phyloP scores from a whole-genome alignment of 2,888 invertebrate species.

The Drosophila pseudotalamancana region DNA sequence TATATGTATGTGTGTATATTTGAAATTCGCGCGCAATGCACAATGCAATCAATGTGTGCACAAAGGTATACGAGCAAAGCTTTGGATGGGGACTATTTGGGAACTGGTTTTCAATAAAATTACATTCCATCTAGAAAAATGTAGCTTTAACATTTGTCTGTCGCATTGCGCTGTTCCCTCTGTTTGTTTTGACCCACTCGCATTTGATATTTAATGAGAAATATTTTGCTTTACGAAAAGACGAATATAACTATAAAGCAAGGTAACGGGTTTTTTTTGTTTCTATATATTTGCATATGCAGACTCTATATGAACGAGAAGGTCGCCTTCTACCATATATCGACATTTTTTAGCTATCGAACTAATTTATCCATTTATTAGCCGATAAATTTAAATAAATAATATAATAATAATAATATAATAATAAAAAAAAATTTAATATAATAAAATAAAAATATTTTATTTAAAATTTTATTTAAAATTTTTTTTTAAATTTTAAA shows the following conservation, averaged over 20 bases:
- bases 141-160: slow-evolving; percentile 33
- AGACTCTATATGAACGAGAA: too few relatives aligned
- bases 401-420: too few relatives aligned
- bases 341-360: too few relatives aligned
- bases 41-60: slow-evolving; percentile 44
- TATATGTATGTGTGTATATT: background rate
- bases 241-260: slow-evolving; percentile 18
- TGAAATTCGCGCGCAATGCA: slow-evolving; percentile 28
- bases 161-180: slow-evolving; percentile 35
- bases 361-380: too few relatives aligned
- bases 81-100: background rate
- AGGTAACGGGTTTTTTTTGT: too few relatives aligned
- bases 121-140: slow-evolving; percentile 28
- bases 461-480: too few relatives aligned
- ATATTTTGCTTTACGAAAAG: slow-evolving; percentile 13
- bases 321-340: too few relatives aligned
- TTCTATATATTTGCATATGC: too few relatives aligned
- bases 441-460: too few relatives aligned
- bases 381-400: too few relatives aligned
- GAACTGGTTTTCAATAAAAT: slow-evolving; percentile 44
- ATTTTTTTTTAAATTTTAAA: too few relatives aligned
- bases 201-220: slow-evolving; percentile 13
- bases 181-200: slow-evolving; percentile 27
- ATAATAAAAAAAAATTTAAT: too few relatives aligned
- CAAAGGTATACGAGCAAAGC: background rate